Percentiles rank a stretch among this genome's conserved stretches.
These are phyloP conservation scores for Drosophila merina DNA, from an alignment of 2,888 invertebrate genomes.

Conservation along the genomic window DNA sequence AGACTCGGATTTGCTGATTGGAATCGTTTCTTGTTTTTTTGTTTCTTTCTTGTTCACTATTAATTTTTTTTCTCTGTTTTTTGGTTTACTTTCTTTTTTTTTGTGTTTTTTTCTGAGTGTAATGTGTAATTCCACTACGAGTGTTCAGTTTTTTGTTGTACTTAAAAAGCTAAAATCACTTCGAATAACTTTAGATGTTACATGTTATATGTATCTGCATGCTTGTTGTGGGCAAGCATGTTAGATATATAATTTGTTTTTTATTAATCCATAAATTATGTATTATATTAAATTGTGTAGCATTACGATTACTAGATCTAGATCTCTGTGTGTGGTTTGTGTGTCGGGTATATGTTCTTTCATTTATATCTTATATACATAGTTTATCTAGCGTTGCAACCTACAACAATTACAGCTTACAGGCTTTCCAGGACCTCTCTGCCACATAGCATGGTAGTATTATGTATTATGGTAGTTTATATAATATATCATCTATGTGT, in stretches of 20 bases:
- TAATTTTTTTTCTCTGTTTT: slow-evolving; percentile 3
- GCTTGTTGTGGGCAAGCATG: slow-evolving; percentile 23
- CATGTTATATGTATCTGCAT: slow-evolving; percentile 19
- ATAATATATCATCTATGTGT: slow-evolving; percentile 1
- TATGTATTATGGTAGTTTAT: slow-evolving; percentile 1
- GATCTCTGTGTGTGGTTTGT: slow-evolving; percentile 16
- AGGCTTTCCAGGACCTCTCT: slow-evolving; percentile 19
- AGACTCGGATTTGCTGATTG: slow-evolving; percentile 68
- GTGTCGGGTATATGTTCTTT: slow-evolving; percentile 32
- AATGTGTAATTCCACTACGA: slow-evolving; percentile 12
- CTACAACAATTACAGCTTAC: slow-evolving; percentile 19
- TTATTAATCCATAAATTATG: slow-evolving; percentile 61
- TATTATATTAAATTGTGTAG: slow-evolving; percentile 32
- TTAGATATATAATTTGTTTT: slow-evolving; percentile 36
- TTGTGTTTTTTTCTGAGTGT: neutral
- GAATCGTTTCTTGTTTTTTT: slow-evolving; percentile 32
- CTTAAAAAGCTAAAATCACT: slow-evolving; percentile 42
- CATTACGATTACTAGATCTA: slow-evolving; percentile 41
- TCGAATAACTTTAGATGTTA: slow-evolving; percentile 38
- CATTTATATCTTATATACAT: slow-evolving; percentile 15
- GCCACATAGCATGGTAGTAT: neutral
- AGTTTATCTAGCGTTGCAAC: slow-evolving; percentile 18
- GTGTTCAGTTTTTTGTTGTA: slow-evolving; percentile 26
- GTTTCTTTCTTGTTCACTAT: slow-evolving; percentile 14
- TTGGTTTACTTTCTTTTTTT: neutral